Evolutionary conservation across 2,113 vertebrate genomes (phyloP), one percentile per base, ranked within the genome.

Genomic region (Rhagologus leucostigma): DNA sequence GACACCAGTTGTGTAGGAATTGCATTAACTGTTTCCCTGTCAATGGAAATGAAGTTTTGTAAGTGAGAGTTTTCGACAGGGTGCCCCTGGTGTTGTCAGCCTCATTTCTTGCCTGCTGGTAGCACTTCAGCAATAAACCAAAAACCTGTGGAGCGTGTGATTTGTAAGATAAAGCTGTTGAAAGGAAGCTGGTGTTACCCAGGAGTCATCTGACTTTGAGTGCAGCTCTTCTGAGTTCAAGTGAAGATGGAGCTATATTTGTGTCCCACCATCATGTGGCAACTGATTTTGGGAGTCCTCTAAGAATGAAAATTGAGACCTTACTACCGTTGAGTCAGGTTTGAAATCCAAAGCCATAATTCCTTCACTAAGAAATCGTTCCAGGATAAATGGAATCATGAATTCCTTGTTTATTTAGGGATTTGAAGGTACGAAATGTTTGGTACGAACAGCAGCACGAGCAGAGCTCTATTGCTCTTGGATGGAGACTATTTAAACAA

Each of bases 91-190:
- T 87, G 46, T 57, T 89, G 85, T 68, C 89, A 63, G 49, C 81
- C 78, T 42, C 5, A 65, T 93, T 80, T 97, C 88, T 79, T 93
- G 84, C 47, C 87, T 94, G 73, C 44, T 87, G 76, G 62, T 33
- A 92, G 92, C 41, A 18, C 10, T 92, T 89, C 76, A 89, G 67
- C 44, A 35, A 11, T 78, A 73, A 89, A 23, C 77, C 30, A 50
- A 67, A 59, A 71, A 23, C 70, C 57, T 21, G 13, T 67, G 52
- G 35, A 49, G 82, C 53, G 68, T 75, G 90, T 16, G 69, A 22
- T 82, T 84, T 89, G 60, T 77, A 33, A 68, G 60, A 83, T 53
- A 5, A 67, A 95, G 75, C 69, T 88, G 90, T 55, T 90, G 88
- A 78, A 84, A 39, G 59, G 2, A 74, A 50, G 42, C 56, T 96